These are phyloP conservation scores for Papilio machaon DNA, from an alignment of 1,140 invertebrate species.

Conservation along the genomic window DNA sequence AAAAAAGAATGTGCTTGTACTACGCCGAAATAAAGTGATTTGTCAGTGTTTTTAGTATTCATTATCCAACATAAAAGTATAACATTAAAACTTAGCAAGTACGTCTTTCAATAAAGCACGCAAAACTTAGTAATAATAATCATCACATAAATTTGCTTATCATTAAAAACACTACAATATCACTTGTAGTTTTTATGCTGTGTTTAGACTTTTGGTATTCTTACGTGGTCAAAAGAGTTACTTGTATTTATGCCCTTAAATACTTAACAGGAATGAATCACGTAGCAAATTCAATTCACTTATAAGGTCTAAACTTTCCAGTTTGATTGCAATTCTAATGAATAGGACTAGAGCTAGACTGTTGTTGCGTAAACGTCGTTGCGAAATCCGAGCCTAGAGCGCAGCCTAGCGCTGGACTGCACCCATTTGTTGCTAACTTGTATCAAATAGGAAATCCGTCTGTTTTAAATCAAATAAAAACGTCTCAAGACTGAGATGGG, in stretches of 20 bases:
- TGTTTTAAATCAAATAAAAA: constrained; percentile 1
- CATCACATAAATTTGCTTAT: too few species aligned
- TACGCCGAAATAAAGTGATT: too few species aligned
- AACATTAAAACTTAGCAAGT: too few species aligned
- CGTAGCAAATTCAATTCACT: neutral
- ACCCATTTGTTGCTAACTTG: neutral
- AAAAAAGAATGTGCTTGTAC: too few species aligned
- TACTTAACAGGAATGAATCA: constrained; percentile 1
- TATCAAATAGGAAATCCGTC: constrained; percentile 4
- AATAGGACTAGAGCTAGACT: neutral
- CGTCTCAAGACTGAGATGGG: neutral
- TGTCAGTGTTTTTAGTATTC: too few species aligned
- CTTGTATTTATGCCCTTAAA: neutral
- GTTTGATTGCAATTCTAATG: constrained; percentile 23
- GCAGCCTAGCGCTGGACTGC: neutral
- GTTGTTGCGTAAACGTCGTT: constrained; percentile 4
- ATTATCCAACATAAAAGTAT: too few species aligned
- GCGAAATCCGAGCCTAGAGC: constrained; percentile 1
- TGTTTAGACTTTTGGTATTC: neutral
- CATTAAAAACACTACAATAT: neutral
- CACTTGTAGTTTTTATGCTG: neutral
- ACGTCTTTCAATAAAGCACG: too few species aligned
- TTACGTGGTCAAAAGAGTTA: neutral
- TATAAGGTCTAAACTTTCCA: constrained; percentile 13
- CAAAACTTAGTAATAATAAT: too few species aligned